phyloP scores from a whole-genome alignment of 1,140 invertebrate species.

The Batillaria attramentaria region DNA sequence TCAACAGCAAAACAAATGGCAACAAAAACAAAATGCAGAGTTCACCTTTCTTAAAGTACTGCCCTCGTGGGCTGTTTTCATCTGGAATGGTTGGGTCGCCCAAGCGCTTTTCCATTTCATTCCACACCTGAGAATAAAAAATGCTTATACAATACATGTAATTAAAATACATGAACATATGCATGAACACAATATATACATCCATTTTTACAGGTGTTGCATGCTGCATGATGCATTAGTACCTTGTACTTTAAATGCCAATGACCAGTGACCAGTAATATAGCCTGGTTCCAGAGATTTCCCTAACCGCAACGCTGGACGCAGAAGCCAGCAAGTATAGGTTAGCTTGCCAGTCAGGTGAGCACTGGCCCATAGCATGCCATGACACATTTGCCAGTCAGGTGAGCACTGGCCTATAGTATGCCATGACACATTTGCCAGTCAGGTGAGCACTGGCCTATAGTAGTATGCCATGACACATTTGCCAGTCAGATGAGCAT shows the following conservation, averaged over 20 bases:
- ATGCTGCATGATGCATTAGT: too few species aligned
- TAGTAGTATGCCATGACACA: too few species aligned
- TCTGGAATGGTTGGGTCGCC: conserved; percentile 40
- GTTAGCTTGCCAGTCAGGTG: background rate
- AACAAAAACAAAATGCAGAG: background rate
- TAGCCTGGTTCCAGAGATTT: background rate
- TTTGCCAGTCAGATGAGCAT: too few species aligned
- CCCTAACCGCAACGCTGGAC: background rate
- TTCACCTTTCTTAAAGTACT: conserved; percentile 51
- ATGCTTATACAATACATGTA: background rate
- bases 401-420: too few species aligned
- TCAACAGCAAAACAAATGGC: background rate
- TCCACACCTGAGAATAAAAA: conserved; percentile 44
- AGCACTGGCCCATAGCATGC: background rate
- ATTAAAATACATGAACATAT: background rate
- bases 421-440: too few species aligned
- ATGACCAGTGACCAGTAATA: too few species aligned
- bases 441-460: too few species aligned
- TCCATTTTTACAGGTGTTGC: background rate
- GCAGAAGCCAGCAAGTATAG: background rate
- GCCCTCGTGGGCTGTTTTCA: conserved; percentile 37
- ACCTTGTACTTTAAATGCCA: too few species aligned
- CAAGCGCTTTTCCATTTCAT: conserved; percentile 48
- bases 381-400: too few species aligned
- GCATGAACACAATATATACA: too few species aligned